Percentiles rank a stretch among this genome's conserved stretches.
phyloP scores from a whole-genome alignment of 1,140 invertebrate genomes.

The Episyrphus balteatus region DNA sequence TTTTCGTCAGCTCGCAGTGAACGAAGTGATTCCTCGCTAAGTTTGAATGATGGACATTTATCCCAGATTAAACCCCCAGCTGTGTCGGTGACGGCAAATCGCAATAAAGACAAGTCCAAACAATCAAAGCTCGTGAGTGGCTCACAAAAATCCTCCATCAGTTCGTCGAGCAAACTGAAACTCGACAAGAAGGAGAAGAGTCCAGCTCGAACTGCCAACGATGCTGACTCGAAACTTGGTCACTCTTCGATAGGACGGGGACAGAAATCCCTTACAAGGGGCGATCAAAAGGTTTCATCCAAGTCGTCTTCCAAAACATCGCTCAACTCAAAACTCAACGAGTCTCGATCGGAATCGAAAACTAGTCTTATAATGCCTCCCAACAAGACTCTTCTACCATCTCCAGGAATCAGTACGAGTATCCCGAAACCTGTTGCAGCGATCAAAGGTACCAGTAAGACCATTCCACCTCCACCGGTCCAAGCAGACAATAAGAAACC shows the following conservation, averaged over 20 bases:
- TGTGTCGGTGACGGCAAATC: conserved; percentile 18
- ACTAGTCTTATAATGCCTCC: conserved; percentile 22
- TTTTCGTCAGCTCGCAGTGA: conserved; percentile 82
- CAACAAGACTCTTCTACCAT: conserved; percentile 10
- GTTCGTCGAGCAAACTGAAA: conserved; percentile 15
- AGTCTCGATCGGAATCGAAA: conserved; percentile 22
- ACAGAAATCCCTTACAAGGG: conserved; percentile 18
- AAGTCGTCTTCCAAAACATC: conserved; percentile 31
- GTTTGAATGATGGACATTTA: conserved; percentile 41
- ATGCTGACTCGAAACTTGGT: not conserved
- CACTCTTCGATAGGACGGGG: conserved; percentile 12
- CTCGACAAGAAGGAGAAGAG: conserved; percentile 30
- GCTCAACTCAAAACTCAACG: conserved; percentile 19
- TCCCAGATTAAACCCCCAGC: conserved; percentile 32
- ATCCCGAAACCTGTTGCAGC: conserved; percentile 83
- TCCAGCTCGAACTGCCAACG: conserved; percentile 18
- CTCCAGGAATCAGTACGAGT: conserved; percentile 43
- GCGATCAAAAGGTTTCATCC: conserved; percentile 15
- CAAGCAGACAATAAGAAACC: conserved; percentile 7
- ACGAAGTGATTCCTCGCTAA: conserved; percentile 58
- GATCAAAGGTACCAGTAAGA: conserved; percentile 74
- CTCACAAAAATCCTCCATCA: conserved; percentile 27
- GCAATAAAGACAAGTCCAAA: conserved; percentile 22
- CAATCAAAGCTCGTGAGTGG: conserved; percentile 29
- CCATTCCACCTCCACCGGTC: conserved; percentile 37